Conservation (phyloP, 2,888 invertebrate genomes). For the Adineta ricciae region DNA sequence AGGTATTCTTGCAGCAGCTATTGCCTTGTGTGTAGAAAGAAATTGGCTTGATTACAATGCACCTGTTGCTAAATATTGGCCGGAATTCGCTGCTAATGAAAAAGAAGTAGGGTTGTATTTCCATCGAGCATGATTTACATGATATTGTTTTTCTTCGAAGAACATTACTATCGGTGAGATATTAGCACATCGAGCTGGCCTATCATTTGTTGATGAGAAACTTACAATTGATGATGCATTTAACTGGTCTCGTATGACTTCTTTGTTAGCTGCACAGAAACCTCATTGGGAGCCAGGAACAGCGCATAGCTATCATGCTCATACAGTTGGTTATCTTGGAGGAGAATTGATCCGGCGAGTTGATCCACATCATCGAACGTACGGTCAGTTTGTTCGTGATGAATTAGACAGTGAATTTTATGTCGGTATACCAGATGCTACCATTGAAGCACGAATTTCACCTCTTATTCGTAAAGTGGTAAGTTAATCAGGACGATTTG, state of each 20-base stretch:
- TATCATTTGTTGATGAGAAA: background rate
- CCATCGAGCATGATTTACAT: too few relatives aligned
- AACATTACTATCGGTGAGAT: background rate
- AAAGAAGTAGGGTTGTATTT: constrained; percentile 40
- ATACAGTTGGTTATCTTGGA: background rate
- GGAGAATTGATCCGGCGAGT: background rate
- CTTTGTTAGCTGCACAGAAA: background rate
- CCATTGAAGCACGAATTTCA: background rate
- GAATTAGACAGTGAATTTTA: background rate
- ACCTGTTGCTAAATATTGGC: constrained; percentile 48
- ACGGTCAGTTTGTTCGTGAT: background rate
- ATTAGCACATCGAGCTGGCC: background rate
- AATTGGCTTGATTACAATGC: constrained; percentile 45
- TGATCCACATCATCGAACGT: background rate
- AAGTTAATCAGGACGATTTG: background rate
- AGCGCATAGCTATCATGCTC: background rate
- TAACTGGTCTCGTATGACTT: background rate
- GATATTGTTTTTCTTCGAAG: background rate
- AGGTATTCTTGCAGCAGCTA: constrained; percentile 38
- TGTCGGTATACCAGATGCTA: background rate
- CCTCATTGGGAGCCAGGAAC: background rate
- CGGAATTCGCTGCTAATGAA: constrained; percentile 51
- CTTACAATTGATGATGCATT: background rate
- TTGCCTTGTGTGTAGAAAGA: constrained; percentile 46
- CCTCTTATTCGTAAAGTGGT: background rate